phyloP scores from a whole-genome alignment of 2,797 vertebrate genomes.

The Mustela erminea region DNA sequence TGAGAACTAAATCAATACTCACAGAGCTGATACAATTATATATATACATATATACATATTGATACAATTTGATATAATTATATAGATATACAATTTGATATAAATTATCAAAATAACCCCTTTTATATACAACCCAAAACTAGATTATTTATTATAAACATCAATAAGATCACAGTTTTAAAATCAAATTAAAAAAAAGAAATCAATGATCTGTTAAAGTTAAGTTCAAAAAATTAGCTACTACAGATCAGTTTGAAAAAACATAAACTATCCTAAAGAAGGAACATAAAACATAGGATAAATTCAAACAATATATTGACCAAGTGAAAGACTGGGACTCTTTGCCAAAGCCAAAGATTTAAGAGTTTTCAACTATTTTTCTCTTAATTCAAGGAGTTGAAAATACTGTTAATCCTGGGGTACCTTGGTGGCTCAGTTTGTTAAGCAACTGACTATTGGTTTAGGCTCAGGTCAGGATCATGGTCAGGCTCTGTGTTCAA shows the following conservation, averaged over 20 bases:
- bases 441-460: neutral
- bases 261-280: neutral
- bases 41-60: too few species aligned
- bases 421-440: neutral
- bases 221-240: neutral
- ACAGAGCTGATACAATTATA: neutral
- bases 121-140: neutral
- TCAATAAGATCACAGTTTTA: neutral
- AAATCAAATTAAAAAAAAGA: neutral
- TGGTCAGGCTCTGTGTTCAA: neutral
- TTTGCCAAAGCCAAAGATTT: neutral
- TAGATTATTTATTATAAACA: neutral
- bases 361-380: neutral
- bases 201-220: neutral
- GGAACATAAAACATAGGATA: neutral
- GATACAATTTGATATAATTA: neutral
- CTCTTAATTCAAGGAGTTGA: neutral
- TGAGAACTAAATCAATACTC: neutral
- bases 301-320: neutral
- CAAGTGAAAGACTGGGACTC: neutral
- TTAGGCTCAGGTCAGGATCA: neutral
- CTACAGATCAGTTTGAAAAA: neutral
- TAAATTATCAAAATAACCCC: neutral
- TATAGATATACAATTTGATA: too few species aligned
- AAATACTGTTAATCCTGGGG: neutral